Base-by-base conservation (phyloP, 1,140 invertebrate genomes). In the Liolophura sinensis region DNA sequence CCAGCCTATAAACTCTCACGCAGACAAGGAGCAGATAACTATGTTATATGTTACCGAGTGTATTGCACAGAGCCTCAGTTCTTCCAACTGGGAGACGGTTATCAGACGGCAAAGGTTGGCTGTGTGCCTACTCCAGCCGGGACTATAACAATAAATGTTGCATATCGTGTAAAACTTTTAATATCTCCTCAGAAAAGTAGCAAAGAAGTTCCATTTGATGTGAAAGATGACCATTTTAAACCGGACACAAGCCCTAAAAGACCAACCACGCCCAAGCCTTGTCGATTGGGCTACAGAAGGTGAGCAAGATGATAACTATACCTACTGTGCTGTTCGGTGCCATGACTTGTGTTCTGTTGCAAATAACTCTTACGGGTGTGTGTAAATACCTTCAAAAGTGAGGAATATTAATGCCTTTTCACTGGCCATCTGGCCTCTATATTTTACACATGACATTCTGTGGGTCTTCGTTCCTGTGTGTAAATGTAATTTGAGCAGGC, bases 1-100 rank as follows among this genome's bases (percentile, higher is more conserved):
- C 95, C 95, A 15, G 95, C 94, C 22, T 98, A 97, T 81, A 94
- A 94, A 84, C 82, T 97, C 18, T 94, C 94, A 16, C 86, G 93
- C 46, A 88, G 91, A 59, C 93, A 96, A 85, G 89, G 91, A 47
- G 49, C 68, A 20, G 71, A 74, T 60, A 76, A 77, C 59, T 96
- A 93, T 85, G 89, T 92, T 40, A 93, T 97, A 77, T 94, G 92
- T 81, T 97, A 97, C 84, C 89, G 92, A 78, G 91, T 96, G 67
- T 96, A 95, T 81, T 89, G 90, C 76, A 93, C 91, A 46, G 90
- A 94, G 73, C 93, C 94, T 0, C 90, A 93, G 75, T 81, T 90
- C 56, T 90, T 75, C 57, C 71, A 80, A 62, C 71, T 84, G 85
- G 89, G 90, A 66, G 89, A 90, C 72, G 90, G 89, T 60, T 91